Evolutionary conservation across 2,888 invertebrate genomes (phyloP), one percentile per base, ranked within the genome.

Genomic region (Gari tellinella): DNA sequence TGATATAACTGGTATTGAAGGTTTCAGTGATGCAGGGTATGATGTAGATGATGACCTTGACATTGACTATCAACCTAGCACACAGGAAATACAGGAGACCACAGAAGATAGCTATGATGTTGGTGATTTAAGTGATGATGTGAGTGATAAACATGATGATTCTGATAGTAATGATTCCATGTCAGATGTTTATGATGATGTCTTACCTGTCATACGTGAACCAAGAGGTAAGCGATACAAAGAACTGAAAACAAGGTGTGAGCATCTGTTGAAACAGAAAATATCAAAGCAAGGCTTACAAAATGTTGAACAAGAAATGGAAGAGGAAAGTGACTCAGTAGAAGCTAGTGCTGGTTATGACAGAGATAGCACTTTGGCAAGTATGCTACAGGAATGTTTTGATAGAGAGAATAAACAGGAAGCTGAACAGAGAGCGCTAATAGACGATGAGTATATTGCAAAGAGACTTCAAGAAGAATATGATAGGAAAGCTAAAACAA

Each of bases 361-460:
- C 31, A 46, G 23, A 21, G 73, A 73, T 64, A 63, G 52, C 38
- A 14, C 37, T 7, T 46, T 55, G 37, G 73, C 73, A 25, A 58
- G 52, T 49, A 25, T 60, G 19, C 14, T 74, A n/a, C 63, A 74
- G 17, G 21, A 58, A 41, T 21, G 64, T 17, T 46, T 74, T 48
- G 56, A 74, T 38, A 63, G 45, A 46, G 69, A 69, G 19, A 14
- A n/a, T 1, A 37, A 41, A 25, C 17, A 48, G 25, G n/a, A 5
- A 21, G 19, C n/a, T 25, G 23, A 53, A n/a, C 17, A 48, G 10
- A 15, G 17, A 31, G 37, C 21, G 14, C 37, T 21, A 2, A 25
- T 55, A 15, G 61, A 69, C 63, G 74, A 74, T 79, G 74, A 31
- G 46, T 57, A 67, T 31, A 63, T 65, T 58, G 72, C 72, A 14